Evolutionary conservation across 2,113 vertebrate species (phyloP).

Genomic region (Anguilla japonica): DNA sequence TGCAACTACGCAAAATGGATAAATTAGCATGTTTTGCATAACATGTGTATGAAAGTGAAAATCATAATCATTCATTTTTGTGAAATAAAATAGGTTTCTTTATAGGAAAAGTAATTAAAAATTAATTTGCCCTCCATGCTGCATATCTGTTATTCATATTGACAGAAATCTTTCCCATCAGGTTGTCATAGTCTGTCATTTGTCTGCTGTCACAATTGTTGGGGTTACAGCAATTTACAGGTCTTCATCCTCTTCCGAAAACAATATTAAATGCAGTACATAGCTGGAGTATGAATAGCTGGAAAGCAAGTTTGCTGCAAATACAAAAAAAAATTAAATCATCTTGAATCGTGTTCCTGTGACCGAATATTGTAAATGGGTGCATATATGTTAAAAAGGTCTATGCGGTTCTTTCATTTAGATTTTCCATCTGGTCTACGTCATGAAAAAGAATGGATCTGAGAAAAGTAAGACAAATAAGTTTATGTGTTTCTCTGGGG

Average conservation of each 20-base stretch:
- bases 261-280: background rate
- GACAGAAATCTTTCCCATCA: constrained; percentile 13
- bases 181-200: constrained; percentile 17
- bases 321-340: background rate
- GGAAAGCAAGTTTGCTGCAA: background rate
- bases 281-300: background rate
- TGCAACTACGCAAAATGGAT: constrained; percentile 70
- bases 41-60: constrained; percentile 56
- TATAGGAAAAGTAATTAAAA: constrained; percentile 66
- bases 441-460: background rate
- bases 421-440: background rate
- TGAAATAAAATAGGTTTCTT: constrained; percentile 72
- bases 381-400: background rate
- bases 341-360: background rate
- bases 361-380: background rate
- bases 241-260: background rate
- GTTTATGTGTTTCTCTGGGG: background rate
- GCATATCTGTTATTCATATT: constrained; percentile 46
- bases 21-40: constrained; percentile 68
- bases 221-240: background rate
- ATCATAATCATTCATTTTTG: constrained; percentile 69
- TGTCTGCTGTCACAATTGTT: constrained; percentile 24
- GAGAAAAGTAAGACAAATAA: background rate
- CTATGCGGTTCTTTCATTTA: background rate
- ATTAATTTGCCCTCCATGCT: constrained; percentile 64